Conservation (phyloP, 2,888 invertebrate genomes). For the Pilophorus perplexus region DNA sequence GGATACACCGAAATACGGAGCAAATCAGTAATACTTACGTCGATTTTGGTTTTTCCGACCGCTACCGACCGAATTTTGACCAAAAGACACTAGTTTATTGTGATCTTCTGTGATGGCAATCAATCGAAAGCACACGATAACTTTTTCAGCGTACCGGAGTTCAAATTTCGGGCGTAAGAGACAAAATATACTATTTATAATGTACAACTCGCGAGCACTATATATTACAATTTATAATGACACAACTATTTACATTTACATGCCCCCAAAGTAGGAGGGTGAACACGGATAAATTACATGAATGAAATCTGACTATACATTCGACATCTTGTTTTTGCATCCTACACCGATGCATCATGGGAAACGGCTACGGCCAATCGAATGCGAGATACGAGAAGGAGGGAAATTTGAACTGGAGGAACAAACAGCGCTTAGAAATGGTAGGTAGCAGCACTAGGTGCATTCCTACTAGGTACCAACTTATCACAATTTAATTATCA, state of each 20-base stretch:
- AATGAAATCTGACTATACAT: slow-evolving; percentile 48
- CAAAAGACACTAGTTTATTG: slow-evolving; percentile 4
- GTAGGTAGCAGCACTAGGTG: too few relatives aligned
- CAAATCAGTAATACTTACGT: slow-evolving; percentile 6
- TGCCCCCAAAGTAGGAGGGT: slow-evolving; percentile 48
- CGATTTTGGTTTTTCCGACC: slow-evolving; percentile 7
- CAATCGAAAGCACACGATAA: slow-evolving; percentile 32
- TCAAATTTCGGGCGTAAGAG: slow-evolving; percentile 1
- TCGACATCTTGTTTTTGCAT: slow-evolving; percentile 48
- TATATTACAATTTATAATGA: slow-evolving; percentile 48
- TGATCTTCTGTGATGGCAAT: slow-evolving; percentile 3
- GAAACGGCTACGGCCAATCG: slow-evolving; percentile 29
- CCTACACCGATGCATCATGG: slow-evolving; percentile 29
- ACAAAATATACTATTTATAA: slow-evolving; percentile 31
- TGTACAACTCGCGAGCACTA: slow-evolving; percentile 46
- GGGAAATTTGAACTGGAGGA: slow-evolving; percentile 28
- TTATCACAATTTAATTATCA: too few relatives aligned
- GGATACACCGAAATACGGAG: too few relatives aligned
- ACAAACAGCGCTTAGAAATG: not conserved
- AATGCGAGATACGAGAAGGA: not conserved
- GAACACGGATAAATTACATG: slow-evolving; percentile 49
- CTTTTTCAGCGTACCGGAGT: slow-evolving; percentile 19
- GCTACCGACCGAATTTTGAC: slow-evolving; percentile 23
- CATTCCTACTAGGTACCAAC: too few relatives aligned
- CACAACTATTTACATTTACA: slow-evolving; percentile 49